Base-by-base conservation (phyloP, 2,888 invertebrate genomes). In the Oxystoma pomonae region DNA sequence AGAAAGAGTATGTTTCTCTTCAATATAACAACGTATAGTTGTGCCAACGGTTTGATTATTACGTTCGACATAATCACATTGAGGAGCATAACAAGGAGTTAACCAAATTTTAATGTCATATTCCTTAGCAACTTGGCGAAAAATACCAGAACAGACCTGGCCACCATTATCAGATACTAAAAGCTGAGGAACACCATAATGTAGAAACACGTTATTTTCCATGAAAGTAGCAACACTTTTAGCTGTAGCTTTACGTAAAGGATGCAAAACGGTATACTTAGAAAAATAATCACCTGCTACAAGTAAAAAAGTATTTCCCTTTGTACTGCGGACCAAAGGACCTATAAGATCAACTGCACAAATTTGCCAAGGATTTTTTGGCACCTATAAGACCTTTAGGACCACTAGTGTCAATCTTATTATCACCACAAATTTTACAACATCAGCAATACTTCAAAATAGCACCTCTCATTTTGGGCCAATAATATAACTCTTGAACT, bases 71-170 rank as follows among this genome's bases (percentile, higher is more conserved):
- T 73, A 72, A 57, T 76, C 75, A 1, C 69, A 65, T 61, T 76
- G 75, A 0, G 76, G 75, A 16, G 73, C 69, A 62, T 77, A 76
- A 3, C 60, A 35, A 0, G 72, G 20, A 0, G 16, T 58, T 49
- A 53, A 59, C 59, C 59, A 59, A 52, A 59, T 50, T 51, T 59
- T 19, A 9, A 59, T 57, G 20, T 60, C 2, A 49, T 58, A 63
- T 55, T 64, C 53, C 1, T 61, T 17, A 7, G 22, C 35, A n/a
- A 67, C 35, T 16, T 62, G 58, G 35, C 51, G 50, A 21, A 64
- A 67, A 56, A 56, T 53, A n/a, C 20, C 12, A 35, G 58, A 57
- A 5, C 57, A 35, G 53, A 64, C 19, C 51, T 66, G 67, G 12
- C 5, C 12, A 7, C 35, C 35, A 35, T 35, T 35, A 12, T 68